phyloP scores from a whole-genome alignment of 1,140 invertebrate species.

The Planococcus citri region DNA sequence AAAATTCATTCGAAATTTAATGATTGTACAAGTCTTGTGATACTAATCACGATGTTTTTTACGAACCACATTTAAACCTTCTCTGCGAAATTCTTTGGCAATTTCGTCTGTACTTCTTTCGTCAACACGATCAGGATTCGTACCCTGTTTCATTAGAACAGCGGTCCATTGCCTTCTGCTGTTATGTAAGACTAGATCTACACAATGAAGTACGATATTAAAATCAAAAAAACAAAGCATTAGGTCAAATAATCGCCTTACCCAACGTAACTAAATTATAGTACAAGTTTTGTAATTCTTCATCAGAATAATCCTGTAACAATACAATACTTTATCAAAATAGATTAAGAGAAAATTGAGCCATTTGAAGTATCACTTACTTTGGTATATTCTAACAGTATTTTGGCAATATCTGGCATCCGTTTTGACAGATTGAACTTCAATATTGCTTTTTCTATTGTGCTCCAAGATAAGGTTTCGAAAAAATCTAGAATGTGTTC shows the following conservation, averaged over 20 bases:
- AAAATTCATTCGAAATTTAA: neutral
- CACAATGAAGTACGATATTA: neutral
- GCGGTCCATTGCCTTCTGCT: neutral
- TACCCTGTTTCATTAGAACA: neutral
- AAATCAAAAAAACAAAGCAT: neutral
- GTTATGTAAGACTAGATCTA: neutral
- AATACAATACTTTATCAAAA: neutral
- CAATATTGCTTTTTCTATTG: neutral
- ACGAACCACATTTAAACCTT: neutral
- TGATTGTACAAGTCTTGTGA: neutral
- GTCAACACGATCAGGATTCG: neutral
- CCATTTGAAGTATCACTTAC: neutral
- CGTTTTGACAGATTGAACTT: neutral
- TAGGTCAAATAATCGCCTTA: too few species aligned
- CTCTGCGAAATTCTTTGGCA: neutral
- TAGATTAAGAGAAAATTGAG: neutral
- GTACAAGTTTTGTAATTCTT: neutral
- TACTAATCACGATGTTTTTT: neutral
- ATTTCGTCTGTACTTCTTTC: neutral
- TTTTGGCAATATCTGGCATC: neutral
- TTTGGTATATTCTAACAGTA: neutral
- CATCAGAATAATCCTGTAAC: neutral
- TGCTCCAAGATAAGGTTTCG: neutral
- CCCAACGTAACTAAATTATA: neutral
- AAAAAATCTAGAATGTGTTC: neutral